Conservation (phyloP, 2,113 vertebrate species). For the Paradoxurus hermaphroditus region DNA sequence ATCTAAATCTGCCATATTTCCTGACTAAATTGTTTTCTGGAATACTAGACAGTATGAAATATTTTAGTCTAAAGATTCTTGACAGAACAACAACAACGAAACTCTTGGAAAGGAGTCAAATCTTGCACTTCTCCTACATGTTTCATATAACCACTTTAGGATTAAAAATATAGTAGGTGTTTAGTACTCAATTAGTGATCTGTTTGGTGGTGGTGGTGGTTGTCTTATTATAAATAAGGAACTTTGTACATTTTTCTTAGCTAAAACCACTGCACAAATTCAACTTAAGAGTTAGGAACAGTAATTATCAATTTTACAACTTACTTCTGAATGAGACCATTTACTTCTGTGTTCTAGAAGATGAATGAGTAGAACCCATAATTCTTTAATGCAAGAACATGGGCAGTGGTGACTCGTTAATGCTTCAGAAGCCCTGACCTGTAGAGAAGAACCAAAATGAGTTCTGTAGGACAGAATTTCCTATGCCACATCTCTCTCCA, state of each 20-base stretch:
- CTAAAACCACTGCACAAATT: slow-evolving; percentile 17
- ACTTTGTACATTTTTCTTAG: neutral
- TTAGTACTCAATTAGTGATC: neutral
- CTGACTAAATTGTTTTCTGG: slow-evolving; percentile 34
- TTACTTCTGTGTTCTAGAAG: slow-evolving; percentile 91
- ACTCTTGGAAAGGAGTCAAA: neutral
- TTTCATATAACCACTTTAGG: neutral
- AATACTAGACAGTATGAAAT: neutral
- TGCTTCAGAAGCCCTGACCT: slow-evolving; percentile 93
- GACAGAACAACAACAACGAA: neutral
- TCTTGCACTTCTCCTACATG: neutral
- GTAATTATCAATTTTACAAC: slow-evolving; percentile 5
- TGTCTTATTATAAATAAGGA: neutral
- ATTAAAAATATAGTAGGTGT: neutral
- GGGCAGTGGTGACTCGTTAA: slow-evolving; percentile 86
- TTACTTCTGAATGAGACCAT: slow-evolving; percentile 89
- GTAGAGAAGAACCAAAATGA: slow-evolving; percentile 42
- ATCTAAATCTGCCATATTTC: neutral
- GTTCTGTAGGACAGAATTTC: neutral
- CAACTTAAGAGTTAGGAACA: neutral
- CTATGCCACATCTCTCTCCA: neutral
- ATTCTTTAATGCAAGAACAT: slow-evolving; percentile 92
- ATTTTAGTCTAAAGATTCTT: neutral
- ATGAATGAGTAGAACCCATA: slow-evolving; percentile 94
- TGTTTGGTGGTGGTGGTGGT: neutral